phyloP scores from a whole-genome alignment of 2,888 invertebrate genomes.

The Brenthis hecate region DNA sequence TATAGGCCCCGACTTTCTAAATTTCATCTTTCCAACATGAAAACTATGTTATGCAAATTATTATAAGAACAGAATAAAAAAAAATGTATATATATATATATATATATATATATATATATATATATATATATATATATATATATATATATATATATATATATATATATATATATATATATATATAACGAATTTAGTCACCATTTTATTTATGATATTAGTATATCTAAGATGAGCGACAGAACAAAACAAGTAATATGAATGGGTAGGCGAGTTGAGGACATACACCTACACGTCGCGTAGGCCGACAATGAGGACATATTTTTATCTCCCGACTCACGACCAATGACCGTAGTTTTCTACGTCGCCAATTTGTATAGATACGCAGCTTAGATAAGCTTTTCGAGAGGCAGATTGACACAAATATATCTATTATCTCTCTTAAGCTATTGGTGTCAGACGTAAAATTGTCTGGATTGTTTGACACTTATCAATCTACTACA shows the following conservation, averaged over 20 bases:
- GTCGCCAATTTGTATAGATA: conserved; percentile 29
- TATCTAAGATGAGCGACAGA: conserved; percentile 11
- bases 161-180: too few relatives aligned
- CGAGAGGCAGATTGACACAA: conserved; percentile 32
- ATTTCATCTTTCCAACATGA: too few relatives aligned
- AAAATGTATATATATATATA: too few relatives aligned
- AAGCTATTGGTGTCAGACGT: conserved; percentile 31
- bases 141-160: too few relatives aligned
- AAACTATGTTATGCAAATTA: too few relatives aligned
- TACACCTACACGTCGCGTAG: conserved; percentile 35
- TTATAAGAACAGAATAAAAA: too few relatives aligned
- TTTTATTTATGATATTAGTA: conserved; percentile 19
- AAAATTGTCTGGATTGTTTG: conserved; percentile 30
- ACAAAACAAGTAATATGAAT: conserved; percentile 28
- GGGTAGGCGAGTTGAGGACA: conserved; percentile 23
- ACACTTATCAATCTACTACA: conserved; percentile 12
- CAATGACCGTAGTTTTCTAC: conserved; percentile 37
- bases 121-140: too few relatives aligned
- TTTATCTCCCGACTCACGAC: conserved; percentile 35
- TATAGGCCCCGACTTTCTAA: background rate
- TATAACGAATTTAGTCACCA: too few relatives aligned
- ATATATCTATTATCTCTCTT: conserved; percentile 13
- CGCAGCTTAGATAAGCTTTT: conserved; percentile 27
- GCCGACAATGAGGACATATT: conserved; percentile 38
- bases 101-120: too few relatives aligned